phyloP scores from a whole-genome alignment of 1,140 invertebrate species.

The Agrypnia vestita region DNA sequence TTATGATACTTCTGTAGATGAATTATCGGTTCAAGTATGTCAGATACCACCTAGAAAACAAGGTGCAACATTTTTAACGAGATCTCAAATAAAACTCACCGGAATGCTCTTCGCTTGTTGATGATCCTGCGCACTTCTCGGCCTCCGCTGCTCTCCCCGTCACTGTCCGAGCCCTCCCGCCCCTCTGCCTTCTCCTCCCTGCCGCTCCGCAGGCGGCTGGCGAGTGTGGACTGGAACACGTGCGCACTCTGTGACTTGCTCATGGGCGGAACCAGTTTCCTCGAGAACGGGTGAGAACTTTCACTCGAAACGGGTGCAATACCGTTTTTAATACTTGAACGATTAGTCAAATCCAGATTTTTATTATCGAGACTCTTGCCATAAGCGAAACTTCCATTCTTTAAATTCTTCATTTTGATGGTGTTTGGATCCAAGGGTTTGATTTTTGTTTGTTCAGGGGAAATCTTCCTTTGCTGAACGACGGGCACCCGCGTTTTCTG shows the following conservation, averaged over 20 bases:
- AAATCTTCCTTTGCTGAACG: background rate
- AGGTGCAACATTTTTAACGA: too few species aligned
- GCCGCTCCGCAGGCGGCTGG: slow-evolving; percentile 30
- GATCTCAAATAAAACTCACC: slow-evolving; percentile 31
- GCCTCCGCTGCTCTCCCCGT: slow-evolving; percentile 77
- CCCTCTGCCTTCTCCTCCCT: slow-evolving; percentile 61
- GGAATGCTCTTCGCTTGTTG: slow-evolving; percentile 53
- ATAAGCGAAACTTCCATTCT: slow-evolving; percentile 41
- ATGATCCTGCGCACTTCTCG: slow-evolving; percentile 76
- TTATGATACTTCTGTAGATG: too few species aligned
- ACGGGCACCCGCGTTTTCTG: slow-evolving; percentile 13
- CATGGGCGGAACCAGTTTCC: slow-evolving; percentile 69
- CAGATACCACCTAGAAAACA: too few species aligned
- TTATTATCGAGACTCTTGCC: slow-evolving; percentile 37
- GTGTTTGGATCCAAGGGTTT: slow-evolving; percentile 8
- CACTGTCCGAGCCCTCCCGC: slow-evolving; percentile 67
- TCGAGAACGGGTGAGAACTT: slow-evolving; percentile 52
- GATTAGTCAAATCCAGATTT: background rate
- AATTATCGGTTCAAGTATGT: too few species aligned
- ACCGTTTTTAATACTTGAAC: background rate
- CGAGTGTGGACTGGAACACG: slow-evolving; percentile 42
- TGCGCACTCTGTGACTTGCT: slow-evolving; percentile 50
- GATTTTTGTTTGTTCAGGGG: background rate
- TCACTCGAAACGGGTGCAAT: background rate
- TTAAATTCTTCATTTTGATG: slow-evolving; percentile 54